Base-by-base conservation (phyloP, 2,797 vertebrate species). In the Falco rusticolus region DNA sequence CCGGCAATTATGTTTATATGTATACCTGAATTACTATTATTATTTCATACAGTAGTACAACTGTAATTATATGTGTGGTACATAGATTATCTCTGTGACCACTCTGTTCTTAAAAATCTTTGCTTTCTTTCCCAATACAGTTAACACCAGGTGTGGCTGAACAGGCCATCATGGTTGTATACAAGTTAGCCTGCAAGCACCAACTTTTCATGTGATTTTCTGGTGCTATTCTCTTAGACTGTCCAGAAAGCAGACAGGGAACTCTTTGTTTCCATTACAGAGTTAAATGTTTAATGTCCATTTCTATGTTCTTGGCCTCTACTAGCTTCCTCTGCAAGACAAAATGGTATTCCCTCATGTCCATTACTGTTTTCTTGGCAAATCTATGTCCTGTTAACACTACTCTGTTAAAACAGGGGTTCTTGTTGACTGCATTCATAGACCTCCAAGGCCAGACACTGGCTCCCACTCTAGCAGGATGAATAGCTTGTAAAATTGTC, bases 331-430 rank as follows among this genome's bases (percentile, higher is more conserved):
- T 96, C 76, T 96, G 56, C 93, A 86, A 97, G 94, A 90, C 75
- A 95, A 93, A 97, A 93, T 96, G 82, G 20, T 96, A 96, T 98
- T 98, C 96, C 96, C 96, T 84, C 53, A 69, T 72, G 93, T 96
- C 94, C 81, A 25, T 96, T 94, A 93, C 75, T 95, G 74, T 93
- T 97, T 97, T 94, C 93, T 94, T 97, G 94, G 93, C 89, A 97
- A 92, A 87, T 76, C 68, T 90, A 45, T 7, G 13, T 81, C 63
- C 68, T 78, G 20, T 84, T 94, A 82, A 84, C 89, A 71, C 57
- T 41, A 26, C 24, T 95, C 47, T 76, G 63, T 90, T 94, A 93
- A 94, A 76, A 90, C 87, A 81, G 69, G 74, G 50, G 53, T 77
- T 97, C 85, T 96, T 93, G 45, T 74, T 74, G 89, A 45, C 37